Percentiles rank a stretch among this genome's conserved stretches.
Evolutionary conservation across 1,140 invertebrate species (phyloP).

Genomic region (Aphidius ervi): DNA sequence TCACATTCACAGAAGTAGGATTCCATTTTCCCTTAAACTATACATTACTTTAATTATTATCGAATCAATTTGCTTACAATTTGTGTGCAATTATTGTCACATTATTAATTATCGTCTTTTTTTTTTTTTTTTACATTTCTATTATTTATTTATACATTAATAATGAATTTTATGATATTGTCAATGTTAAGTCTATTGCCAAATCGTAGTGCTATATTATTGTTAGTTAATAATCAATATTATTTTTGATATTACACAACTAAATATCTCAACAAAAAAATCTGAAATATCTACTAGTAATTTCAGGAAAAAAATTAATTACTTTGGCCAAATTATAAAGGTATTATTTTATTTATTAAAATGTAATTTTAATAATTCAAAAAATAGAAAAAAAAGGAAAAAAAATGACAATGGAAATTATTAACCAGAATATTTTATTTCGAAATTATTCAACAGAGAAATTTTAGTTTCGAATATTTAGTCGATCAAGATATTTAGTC

Average conservation of each 20-base stretch:
- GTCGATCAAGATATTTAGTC: too few species aligned
- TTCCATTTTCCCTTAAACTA: constrained; percentile 35
- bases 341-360: too few species aligned
- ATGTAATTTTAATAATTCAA: too few species aligned
- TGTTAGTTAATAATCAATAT: constrained; percentile 3
- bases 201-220: not conserved
- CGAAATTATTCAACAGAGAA: not conserved
- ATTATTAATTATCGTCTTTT: constrained; percentile 1
- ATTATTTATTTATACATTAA: constrained; percentile 6
- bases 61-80: constrained; percentile 9
- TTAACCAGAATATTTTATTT: not conserved
- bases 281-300: too few species aligned
- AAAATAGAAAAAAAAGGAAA: too few species aligned
- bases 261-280: not conserved
- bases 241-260: constrained; percentile 1
- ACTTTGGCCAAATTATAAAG: too few species aligned
- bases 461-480: too few species aligned
- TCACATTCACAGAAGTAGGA: constrained; percentile 41
- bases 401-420: too few species aligned
- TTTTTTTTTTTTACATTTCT: constrained; percentile 2
- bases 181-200: not conserved
- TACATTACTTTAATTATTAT: constrained; percentile 25
- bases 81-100: constrained; percentile 7
- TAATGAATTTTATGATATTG: constrained; percentile 4
- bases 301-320: too few species aligned